Base-by-base conservation (phyloP, 2,888 invertebrate species). In the Agriopis marginaria region DNA sequence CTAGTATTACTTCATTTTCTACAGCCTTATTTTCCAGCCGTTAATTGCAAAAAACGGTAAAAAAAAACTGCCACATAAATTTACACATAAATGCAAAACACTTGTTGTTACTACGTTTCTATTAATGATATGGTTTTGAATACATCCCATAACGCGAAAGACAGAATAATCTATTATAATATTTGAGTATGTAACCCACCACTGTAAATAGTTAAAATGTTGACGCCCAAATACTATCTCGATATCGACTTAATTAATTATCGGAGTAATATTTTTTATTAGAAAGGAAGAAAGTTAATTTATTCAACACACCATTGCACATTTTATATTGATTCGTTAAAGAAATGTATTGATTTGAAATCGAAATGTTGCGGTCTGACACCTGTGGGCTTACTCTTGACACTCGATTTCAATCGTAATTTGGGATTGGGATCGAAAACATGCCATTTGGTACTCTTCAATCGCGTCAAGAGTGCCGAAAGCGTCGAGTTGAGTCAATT, bases 131-230 rank as follows among this genome's bases (percentile, higher is more conserved):
- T 55, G 11, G 11, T 44, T 40, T 47, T 40, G 23, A 14, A 42
- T 62, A 51, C 61, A 62, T 62, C 50, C 61, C 42, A 58, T 58
- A n/a, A 58, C 58, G 7, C 45, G 58, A 49, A 61, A 59, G 53
- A 59, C 42, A 64, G 53, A 54, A 44, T 54, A 59, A 55, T n/a
- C 50, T 45, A 12, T 10, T 40, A 63, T 73, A 53, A 44, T 14
- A 44, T 42, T 44, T 23, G 23, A 58, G n/a, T 58, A 23, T n/a
- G 45, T 42, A 14, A 10, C 45, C 44, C 58, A 11, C 44, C 45
- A 23, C 7, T 45, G 45, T 58, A 58, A 45, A 58, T 58, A 32
- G 7, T 58, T 58, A 10, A 12, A 45, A 23, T 17, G 32, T 58
- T 58, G 10, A 44, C 17, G 42, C 55, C 55, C n/a, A 42, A 56